Evolutionary conservation across 2,797 vertebrate genomes (phyloP).

Genomic region (Dendrocincla fuliginosa): DNA sequence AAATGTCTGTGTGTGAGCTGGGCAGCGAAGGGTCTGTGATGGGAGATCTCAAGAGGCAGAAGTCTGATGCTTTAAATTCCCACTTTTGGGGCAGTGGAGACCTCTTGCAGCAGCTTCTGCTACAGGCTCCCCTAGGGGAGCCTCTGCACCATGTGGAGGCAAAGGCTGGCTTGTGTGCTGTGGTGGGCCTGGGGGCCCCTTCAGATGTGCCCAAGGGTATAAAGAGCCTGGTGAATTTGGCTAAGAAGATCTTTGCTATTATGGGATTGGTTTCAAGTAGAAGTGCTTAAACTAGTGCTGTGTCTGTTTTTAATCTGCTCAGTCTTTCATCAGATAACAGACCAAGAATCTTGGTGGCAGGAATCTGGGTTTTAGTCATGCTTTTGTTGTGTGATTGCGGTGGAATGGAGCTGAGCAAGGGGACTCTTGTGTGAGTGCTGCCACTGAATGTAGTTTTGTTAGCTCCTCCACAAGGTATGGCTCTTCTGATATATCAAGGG

Average conservation of each 20-base stretch:
- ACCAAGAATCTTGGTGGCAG: neutral
- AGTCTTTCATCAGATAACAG: neutral
- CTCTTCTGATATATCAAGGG: neutral
- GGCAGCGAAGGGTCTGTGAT: neutral
- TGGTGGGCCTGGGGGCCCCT: neutral
- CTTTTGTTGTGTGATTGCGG: neutral
- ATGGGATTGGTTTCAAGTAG: neutral
- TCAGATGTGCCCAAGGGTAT: neutral
- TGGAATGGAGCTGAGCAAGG: neutral
- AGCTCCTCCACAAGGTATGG: neutral
- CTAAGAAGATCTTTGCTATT: neutral
- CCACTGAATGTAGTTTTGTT: neutral
- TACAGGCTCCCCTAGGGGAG: neutral
- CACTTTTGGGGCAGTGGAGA: neutral
- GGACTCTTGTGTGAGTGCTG: neutral
- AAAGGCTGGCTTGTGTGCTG: neutral
- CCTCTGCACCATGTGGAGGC: fast-evolving
- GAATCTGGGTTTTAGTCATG: neutral
- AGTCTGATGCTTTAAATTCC: neutral
- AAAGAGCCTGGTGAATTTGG: neutral
- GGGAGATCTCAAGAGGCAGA: neutral
- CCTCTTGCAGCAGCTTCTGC: neutral
- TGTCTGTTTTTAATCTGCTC: neutral
- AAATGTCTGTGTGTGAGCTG: neutral
- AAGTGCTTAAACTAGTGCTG: neutral